Evolutionary conservation across 2,113 vertebrate genomes (phyloP).

Genomic region (Calidris pygmaea): DNA sequence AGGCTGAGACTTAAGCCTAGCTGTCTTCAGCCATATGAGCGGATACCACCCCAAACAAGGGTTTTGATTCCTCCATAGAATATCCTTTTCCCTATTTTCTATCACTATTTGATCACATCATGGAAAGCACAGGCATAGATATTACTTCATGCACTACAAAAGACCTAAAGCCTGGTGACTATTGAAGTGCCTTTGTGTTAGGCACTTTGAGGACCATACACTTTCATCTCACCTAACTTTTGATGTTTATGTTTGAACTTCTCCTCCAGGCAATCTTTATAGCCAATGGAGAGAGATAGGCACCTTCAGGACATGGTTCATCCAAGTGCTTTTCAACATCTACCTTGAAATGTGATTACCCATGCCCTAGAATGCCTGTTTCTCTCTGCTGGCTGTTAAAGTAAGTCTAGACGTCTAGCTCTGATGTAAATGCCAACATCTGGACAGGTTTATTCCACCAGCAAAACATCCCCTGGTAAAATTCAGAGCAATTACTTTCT

Average conservation of each 20-base stretch:
- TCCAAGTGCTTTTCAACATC: slow-evolving; percentile 26
- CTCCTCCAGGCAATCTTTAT: slow-evolving; percentile 48
- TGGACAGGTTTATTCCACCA: slow-evolving; percentile 55
- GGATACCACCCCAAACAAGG: not conserved
- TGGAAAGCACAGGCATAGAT: not conserved
- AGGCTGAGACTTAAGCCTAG: not conserved
- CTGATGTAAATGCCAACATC: slow-evolving; percentile 64
- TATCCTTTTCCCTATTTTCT: not conserved
- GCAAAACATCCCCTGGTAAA: slow-evolving; percentile 25
- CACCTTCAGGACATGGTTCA: slow-evolving; percentile 15
- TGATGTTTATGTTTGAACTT: slow-evolving; percentile 50
- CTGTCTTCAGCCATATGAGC: not conserved
- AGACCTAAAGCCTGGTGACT: not conserved
- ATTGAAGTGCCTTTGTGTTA: slow-evolving; percentile 9
- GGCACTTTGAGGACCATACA: slow-evolving; percentile 21
- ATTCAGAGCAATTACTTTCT: slow-evolving; percentile 6
- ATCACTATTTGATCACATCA: slow-evolving; percentile 1
- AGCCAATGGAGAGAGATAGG: slow-evolving; percentile 34
- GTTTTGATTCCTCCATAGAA: not conserved
- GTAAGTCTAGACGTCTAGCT: slow-evolving; percentile 61
- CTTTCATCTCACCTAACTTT: slow-evolving; percentile 52
- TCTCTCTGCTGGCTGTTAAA: slow-evolving; percentile 28
- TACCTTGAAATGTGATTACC: slow-evolving; percentile 52
- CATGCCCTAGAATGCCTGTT: slow-evolving; percentile 9
- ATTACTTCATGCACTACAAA: slow-evolving; percentile 1